phyloP scores from a whole-genome alignment of 1,140 invertebrate genomes.

The Cataglyphis hispanica region DNA sequence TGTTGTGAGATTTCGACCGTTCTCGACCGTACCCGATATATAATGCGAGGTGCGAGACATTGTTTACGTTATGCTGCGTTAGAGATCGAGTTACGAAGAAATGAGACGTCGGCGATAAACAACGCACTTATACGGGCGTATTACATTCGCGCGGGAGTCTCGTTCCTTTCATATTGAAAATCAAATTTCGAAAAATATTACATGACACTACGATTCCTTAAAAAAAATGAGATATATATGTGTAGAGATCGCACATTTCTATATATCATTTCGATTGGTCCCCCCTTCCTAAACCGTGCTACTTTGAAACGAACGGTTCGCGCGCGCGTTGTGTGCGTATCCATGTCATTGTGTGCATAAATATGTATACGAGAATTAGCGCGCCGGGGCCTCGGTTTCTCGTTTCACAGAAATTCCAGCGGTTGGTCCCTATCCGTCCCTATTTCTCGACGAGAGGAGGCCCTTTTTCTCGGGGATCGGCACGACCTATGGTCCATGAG shows the following conservation, averaged over 20 bases:
- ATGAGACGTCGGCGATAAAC: constrained; percentile 31
- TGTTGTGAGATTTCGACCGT: too few species aligned
- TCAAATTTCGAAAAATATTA: neutral
- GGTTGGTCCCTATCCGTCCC: neutral
- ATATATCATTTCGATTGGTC: neutral
- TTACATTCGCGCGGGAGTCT: neutral
- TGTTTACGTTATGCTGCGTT: constrained; percentile 50
- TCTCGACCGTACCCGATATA: neutral
- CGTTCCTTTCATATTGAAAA: neutral
- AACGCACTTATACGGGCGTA: constrained; percentile 14
- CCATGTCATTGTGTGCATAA: too few species aligned
- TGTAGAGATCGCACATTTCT: neutral
- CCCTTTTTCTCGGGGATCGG: constrained; percentile 39
- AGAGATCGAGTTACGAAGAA: constrained; percentile 41
- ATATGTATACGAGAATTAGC: constrained; percentile 39
- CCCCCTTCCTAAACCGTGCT: neutral
- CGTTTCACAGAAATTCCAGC: constrained; percentile 59
- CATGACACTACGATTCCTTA: neutral
- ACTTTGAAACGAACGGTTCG: neutral
- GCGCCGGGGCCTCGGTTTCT: constrained; percentile 33
- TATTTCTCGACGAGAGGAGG: constrained; percentile 18
- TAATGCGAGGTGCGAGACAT: constrained; percentile 18
- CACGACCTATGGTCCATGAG: constrained; percentile 45
- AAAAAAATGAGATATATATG: neutral
- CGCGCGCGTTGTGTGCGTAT: neutral